Percentiles rank a stretch among this genome's conserved stretches.
phyloP scores from a whole-genome alignment of 1,140 invertebrate species.

The Drosophila leontia region DNA sequence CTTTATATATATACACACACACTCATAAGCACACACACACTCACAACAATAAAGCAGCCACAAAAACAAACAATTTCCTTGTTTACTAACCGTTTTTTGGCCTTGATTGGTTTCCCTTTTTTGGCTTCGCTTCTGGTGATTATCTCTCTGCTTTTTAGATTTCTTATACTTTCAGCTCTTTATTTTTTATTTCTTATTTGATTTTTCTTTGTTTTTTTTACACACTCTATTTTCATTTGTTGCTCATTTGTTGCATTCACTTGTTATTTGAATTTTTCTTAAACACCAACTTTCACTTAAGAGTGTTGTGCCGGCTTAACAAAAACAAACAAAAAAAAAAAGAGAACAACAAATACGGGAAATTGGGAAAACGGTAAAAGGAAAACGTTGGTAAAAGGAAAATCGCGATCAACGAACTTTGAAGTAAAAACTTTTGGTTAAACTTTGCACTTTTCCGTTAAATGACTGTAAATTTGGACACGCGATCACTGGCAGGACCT shows the following conservation, averaged over 20 bases:
- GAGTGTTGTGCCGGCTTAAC: constrained; percentile 31
- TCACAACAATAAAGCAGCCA: not conserved
- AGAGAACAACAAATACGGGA: constrained; percentile 13
- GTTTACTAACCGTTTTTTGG: constrained; percentile 46
- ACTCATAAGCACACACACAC: not conserved
- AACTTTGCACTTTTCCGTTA: not conserved
- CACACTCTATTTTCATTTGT: not conserved
- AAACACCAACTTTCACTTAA: constrained; percentile 37
- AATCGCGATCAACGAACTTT: constrained; percentile 29
- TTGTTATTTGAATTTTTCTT: constrained; percentile 49
- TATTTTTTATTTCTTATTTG: constrained; percentile 17
- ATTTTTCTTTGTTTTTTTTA: constrained; percentile 5
- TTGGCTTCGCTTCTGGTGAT: constrained; percentile 3
- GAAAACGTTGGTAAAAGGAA: constrained; percentile 1
- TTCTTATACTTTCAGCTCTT: not conserved
- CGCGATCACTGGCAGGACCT: constrained; percentile 23
- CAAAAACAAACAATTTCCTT: constrained; percentile 17
- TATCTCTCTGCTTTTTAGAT: constrained; percentile 10
- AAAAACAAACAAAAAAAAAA: constrained; percentile 29
- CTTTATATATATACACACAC: not conserved
- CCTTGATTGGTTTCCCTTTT: constrained; percentile 13
- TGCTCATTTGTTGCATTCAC: constrained; percentile 35
- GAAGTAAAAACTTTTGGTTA: not conserved
- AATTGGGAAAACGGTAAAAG: constrained; percentile 1
- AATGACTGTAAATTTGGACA: constrained; percentile 7